These are phyloP conservation scores for Callitettix versicolor DNA, from an alignment of 1,140 invertebrate species.

Conservation along the genomic window DNA sequence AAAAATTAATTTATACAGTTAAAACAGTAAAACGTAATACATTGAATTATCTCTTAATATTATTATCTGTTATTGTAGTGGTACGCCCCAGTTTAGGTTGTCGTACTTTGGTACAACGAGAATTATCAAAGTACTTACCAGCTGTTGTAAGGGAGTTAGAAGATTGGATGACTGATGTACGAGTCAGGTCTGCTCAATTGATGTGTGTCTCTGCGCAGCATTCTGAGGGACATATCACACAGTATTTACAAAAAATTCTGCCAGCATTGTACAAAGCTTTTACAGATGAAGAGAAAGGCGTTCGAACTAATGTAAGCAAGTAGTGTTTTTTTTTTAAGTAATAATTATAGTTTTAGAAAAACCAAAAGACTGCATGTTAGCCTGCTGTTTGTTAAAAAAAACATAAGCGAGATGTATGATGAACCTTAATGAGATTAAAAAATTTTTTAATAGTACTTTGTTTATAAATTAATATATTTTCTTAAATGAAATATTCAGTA, in stretches of 20 bases:
- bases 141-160: constrained; percentile 53
- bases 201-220: constrained; percentile 56
- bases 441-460: neutral
- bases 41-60: too few species aligned
- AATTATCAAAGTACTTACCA: constrained; percentile 53
- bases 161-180: constrained; percentile 60
- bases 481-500: too few species aligned
- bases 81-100: constrained; percentile 64
- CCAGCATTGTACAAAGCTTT: constrained; percentile 39
- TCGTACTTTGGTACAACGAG: constrained; percentile 53
- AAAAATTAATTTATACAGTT: too few species aligned
- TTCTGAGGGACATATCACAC: constrained; percentile 55
- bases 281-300: constrained; percentile 46
- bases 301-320: constrained; percentile 46
- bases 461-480: too few species aligned
- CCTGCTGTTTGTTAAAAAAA: too few species aligned
- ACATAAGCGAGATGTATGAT: too few species aligned
- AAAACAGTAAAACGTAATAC: too few species aligned
- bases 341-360: constrained; percentile 16
- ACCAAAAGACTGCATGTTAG: neutral
- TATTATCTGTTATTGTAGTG: constrained; percentile 41
- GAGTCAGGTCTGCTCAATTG: constrained; percentile 59
- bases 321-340: neutral
- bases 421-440: neutral
- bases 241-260: constrained; percentile 48